Percentiles rank a stretch among this genome's conserved stretches.
These are phyloP conservation scores for Tenualosa thibaudeaui DNA, from an alignment of 2,797 vertebrate species.

Conservation along the genomic window DNA sequence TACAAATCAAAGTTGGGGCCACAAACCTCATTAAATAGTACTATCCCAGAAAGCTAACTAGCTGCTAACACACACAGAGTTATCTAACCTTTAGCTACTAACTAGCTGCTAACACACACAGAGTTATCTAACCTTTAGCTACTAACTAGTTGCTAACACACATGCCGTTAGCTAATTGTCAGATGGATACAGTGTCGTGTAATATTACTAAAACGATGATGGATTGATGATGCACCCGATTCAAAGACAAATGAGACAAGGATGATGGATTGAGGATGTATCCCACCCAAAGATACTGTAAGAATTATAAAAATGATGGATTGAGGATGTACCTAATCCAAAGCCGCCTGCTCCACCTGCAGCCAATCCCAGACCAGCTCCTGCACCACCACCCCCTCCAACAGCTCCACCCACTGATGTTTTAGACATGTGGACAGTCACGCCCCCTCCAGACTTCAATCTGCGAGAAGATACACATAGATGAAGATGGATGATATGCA, in stretches of 20 bases:
- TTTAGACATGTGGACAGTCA: constrained; percentile 66
- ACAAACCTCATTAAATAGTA: background rate
- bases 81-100: background rate
- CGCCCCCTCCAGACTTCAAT: constrained; percentile 62
- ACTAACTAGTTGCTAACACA: too few relatives aligned
- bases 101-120: too few relatives aligned
- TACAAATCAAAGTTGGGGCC: background rate
- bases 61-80: background rate
- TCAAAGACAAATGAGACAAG: too few relatives aligned
- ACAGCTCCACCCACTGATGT: constrained; percentile 43
- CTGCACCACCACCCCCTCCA: constrained; percentile 32
- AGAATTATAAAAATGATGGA: background rate
- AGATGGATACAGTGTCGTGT: too few relatives aligned
- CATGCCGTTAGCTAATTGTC: background rate
- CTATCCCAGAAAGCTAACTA: background rate
- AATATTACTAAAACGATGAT: background rate
- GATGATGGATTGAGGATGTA: too few relatives aligned
- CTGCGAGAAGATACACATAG: constrained; percentile 36
- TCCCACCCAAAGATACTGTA: too few relatives aligned
- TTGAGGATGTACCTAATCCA: background rate
- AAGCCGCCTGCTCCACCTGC: constrained; percentile 32
- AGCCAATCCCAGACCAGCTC: constrained; percentile 37
- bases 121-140: background rate
- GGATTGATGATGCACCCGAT: too few relatives aligned
- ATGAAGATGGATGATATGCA: too few relatives aligned